Evolutionary conservation across 2,797 vertebrate species (phyloP), one percentile per base, ranked within the genome.

Genomic region (Hippocampus kuda): DNA sequence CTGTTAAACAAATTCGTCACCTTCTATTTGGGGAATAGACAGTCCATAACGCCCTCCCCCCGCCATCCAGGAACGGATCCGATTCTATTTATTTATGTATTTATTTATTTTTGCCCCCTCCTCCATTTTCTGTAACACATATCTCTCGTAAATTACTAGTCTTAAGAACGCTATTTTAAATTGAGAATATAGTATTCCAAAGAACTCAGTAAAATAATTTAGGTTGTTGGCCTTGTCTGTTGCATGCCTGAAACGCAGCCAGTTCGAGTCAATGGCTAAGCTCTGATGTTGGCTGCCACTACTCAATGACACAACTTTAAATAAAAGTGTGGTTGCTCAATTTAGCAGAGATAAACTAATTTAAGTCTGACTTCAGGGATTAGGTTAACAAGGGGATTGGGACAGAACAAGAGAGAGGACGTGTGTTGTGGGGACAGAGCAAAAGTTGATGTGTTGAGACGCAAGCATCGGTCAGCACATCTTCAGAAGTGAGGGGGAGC

Each of bases 341-440:
- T 63, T 65, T 66, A 66, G 72, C 72, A 9, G 71, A 81, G 84
- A 83, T 85, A 51, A 86, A 78, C 85, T 88, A 79, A 88, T 89
- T 90, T 85, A 71, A 88, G 70, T 60, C 61, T 68, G 73, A 82
- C 77, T 77, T 77, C 48, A 44, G 75, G 79, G 88, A 90, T 91
- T 89, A 90, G 65, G 68, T 60, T 2, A 3, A 84, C 82, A 76
- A 20, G 71, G 72, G 81, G 80, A 84, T 79, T 75, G 63, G 62
- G 69, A 72, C 67, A 38, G 72, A 70, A 75, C 57, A 68, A 67
- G 15, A 65, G 71, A 67, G 67, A 72, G 75, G 75, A 80, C 70
- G 75, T 24, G 57, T 69, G 42, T 42, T 30, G 70, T 57, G 48
- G 53, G 73, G 60, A 72, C 44, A 24, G 44, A 7, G 9, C 26